phyloP scores from a whole-genome alignment of 2,113 vertebrate genomes.

The Forbesichthys agassizii region DNA sequence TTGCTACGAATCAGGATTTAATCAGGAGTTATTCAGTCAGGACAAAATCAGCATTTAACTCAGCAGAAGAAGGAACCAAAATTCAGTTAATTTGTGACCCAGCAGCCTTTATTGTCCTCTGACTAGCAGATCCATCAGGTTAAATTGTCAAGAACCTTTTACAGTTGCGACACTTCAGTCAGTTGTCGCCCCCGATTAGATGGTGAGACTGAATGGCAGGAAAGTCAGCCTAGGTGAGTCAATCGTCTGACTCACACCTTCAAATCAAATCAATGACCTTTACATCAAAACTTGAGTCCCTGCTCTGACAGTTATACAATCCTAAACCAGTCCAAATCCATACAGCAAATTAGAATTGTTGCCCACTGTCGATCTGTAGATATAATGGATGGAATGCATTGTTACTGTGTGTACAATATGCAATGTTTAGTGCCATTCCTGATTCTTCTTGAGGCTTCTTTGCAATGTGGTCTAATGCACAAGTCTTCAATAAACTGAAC shows the following conservation, averaged over 20 bases:
- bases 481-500: too few species aligned
- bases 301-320: constrained; percentile 19
- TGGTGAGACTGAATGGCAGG: not conserved
- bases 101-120: not conserved
- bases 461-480: too few species aligned
- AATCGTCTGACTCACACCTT: constrained; percentile 12
- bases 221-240: not conserved
- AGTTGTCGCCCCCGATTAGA: not conserved
- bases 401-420: not conserved
- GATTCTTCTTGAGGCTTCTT: too few species aligned
- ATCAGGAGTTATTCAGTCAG: too few species aligned
- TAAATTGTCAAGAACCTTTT: not conserved
- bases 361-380: constrained; percentile 1
- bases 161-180: not conserved
- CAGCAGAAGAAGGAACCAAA: not conserved
- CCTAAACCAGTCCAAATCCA: not conserved
- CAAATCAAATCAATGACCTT: constrained; percentile 21
- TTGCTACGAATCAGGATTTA: too few species aligned
- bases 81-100: not conserved
- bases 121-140: constrained; percentile 1
- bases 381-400: constrained; percentile 3
- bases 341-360: constrained; percentile 29
- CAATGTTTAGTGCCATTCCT: too few species aligned
- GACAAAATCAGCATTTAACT: too few species aligned
- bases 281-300: constrained; percentile 16